Evolutionary conservation across 2,113 vertebrate genomes (phyloP).

Genomic region (Tiliqua scincoides): DNA sequence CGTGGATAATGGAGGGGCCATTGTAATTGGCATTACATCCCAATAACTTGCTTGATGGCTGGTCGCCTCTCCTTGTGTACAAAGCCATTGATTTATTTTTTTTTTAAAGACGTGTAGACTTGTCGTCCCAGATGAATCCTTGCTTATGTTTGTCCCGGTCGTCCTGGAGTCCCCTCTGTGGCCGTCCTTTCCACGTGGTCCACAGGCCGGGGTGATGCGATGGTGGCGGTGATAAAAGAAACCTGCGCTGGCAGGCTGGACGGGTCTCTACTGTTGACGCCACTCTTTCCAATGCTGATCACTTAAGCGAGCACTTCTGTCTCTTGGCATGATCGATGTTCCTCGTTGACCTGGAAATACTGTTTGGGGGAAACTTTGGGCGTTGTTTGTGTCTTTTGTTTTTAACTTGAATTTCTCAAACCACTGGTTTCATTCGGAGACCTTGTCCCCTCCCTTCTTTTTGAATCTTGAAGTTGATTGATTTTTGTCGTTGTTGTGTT

Average conservation of each 20-base stretch:
- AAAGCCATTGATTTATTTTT: no score
- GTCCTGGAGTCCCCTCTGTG: neutral
- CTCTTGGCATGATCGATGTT: conserved; percentile 8
- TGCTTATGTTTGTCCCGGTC: neutral
- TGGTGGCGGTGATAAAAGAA: neutral
- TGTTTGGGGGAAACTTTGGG: conserved; percentile 30
- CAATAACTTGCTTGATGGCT: no score
- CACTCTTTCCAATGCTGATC: conserved; percentile 16
- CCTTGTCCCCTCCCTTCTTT: conserved; percentile 1
- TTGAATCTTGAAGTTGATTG: conserved; percentile 15
- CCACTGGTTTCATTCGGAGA: conserved; percentile 45
- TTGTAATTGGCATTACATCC: no score
- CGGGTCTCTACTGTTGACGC: neutral
- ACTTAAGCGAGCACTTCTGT: conserved; percentile 50
- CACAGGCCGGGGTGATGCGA: no score
- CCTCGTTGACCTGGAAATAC: conserved; percentile 17
- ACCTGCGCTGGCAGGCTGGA: neutral
- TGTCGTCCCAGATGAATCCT: neutral
- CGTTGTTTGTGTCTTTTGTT: neutral
- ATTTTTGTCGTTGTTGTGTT: conserved; percentile 46
- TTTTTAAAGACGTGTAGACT: neutral
- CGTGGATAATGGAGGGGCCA: no score
- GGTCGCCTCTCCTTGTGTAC: neutral
- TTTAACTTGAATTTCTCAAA: conserved; percentile 60
- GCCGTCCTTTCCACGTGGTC: neutral